phyloP scores from a whole-genome alignment of 2,888 invertebrate genomes.

The Mellilla xanthometata region DNA sequence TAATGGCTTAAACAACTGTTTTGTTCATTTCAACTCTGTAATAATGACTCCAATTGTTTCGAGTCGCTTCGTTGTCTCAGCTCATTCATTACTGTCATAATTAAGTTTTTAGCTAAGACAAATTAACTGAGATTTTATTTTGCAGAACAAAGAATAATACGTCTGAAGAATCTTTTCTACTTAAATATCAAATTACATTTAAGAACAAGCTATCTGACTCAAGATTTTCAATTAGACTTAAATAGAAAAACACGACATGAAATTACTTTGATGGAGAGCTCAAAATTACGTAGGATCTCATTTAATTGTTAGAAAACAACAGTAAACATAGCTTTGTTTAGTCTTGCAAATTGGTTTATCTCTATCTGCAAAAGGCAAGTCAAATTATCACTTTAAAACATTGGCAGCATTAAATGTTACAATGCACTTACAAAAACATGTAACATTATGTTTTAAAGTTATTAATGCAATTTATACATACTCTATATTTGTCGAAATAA shows the following conservation, averaged over 20 bases:
- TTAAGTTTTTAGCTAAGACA: constrained; percentile 51
- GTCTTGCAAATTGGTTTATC: too few relatives aligned
- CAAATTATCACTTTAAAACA: too few relatives aligned
- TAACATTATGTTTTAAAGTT: too few relatives aligned
- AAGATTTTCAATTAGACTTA: constrained; percentile 6
- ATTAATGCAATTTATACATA: too few relatives aligned
- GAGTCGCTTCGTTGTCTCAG: constrained; percentile 32
- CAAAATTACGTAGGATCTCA: neutral
- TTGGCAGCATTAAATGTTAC: too few relatives aligned
- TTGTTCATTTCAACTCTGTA: constrained; percentile 20
- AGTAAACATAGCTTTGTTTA: too few relatives aligned
- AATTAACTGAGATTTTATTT: constrained; percentile 45
- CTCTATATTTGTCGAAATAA: too few relatives aligned
- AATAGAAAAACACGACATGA: constrained; percentile 1
- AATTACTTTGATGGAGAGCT: constrained; percentile 5
- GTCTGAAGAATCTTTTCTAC: constrained; percentile 15
- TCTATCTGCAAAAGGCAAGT: too few relatives aligned
- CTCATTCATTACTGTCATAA: constrained; percentile 44
- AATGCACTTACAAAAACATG: too few relatives aligned
- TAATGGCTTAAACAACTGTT: too few relatives aligned
- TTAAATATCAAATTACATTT: constrained; percentile 7
- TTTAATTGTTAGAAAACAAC: too few relatives aligned
- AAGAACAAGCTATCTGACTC: constrained; percentile 8
- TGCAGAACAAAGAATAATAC: constrained; percentile 32
- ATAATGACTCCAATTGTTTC: constrained; percentile 44